Evolutionary conservation across 35 echinoderm and acorn worm genomes (phyloP).

Genomic region (Apostichopus californicus): DNA sequence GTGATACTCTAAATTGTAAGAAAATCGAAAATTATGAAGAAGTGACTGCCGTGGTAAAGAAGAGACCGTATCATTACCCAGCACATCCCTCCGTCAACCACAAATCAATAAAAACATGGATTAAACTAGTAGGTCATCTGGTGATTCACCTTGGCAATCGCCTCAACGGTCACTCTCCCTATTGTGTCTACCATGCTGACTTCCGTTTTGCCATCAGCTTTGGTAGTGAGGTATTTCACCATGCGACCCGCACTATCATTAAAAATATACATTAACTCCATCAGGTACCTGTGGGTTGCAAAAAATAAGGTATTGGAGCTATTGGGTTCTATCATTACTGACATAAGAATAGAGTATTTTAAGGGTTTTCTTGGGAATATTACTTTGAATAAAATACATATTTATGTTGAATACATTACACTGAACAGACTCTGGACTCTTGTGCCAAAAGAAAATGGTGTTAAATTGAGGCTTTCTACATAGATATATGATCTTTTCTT

Average conservation of each 20-base stretch:
- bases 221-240: background rate
- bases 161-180: constrained; percentile 39
- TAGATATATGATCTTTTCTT: too few relatives aligned
- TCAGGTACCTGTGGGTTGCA: constrained; percentile 21
- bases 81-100: background rate
- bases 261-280: constrained; percentile 48
- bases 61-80: background rate
- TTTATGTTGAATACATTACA: too few relatives aligned
- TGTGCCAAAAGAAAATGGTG: too few relatives aligned
- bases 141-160: constrained; percentile 54
- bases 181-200: constrained; percentile 46
- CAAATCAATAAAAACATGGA: background rate
- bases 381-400: too few relatives aligned
- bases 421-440: too few relatives aligned
- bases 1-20: too few relatives aligned
- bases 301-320: background rate
- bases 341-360: background rate
- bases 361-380: too few relatives aligned
- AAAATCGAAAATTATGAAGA: background rate
- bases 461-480: too few relatives aligned
- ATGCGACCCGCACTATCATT: constrained; percentile 42
- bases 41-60: background rate
- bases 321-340: background rate
- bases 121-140: background rate
- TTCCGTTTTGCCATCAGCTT: constrained; percentile 49